Evolutionary conservation across 2,797 vertebrate genomes (phyloP).

Genomic region (Crenichthys baileyi): DNA sequence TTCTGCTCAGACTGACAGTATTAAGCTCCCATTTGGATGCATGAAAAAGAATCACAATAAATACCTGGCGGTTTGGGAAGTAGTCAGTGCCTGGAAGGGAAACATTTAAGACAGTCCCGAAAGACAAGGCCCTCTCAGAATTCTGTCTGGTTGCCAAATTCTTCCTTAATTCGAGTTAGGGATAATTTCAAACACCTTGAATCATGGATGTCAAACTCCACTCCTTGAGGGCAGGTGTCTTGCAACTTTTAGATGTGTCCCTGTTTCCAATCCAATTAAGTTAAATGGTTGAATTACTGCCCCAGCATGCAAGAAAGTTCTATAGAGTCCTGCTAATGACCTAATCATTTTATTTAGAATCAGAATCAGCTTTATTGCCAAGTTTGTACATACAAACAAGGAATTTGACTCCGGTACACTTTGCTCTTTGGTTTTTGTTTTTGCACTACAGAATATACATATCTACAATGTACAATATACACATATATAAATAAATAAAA

Average conservation of each 20-base stretch:
- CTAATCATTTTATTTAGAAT: too few relatives aligned
- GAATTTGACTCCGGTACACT: too few relatives aligned
- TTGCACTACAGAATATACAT: too few relatives aligned
- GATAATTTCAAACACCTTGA: constrained; percentile 17
- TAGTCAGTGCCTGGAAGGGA: not conserved
- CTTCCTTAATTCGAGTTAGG: constrained; percentile 26
- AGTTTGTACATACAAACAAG: too few relatives aligned
- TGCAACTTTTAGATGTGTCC: too few relatives aligned
- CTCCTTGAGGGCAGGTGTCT: not conserved
- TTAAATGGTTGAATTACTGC: too few relatives aligned
- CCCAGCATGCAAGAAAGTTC: not conserved
- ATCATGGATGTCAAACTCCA: not conserved
- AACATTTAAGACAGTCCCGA: constrained; percentile 4
- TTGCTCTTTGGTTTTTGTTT: too few relatives aligned
- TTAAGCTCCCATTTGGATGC: constrained; percentile 31
- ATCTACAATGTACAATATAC: too few relatives aligned
- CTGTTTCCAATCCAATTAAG: too few relatives aligned
- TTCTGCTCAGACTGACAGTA: constrained; percentile 48
- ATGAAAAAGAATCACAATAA: constrained; percentile 15
- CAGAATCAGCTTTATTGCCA: not conserved
- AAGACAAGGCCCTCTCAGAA: constrained; percentile 6
- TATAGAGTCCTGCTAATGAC: too few relatives aligned
- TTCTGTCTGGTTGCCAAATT: constrained; percentile 6
- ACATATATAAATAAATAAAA: too few relatives aligned
- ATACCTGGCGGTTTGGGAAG: constrained; percentile 13